Evolutionary conservation across 2,113 vertebrate species (phyloP), one percentile per base, ranked within the genome.

Genomic region (Lophura nycthemera): DNA sequence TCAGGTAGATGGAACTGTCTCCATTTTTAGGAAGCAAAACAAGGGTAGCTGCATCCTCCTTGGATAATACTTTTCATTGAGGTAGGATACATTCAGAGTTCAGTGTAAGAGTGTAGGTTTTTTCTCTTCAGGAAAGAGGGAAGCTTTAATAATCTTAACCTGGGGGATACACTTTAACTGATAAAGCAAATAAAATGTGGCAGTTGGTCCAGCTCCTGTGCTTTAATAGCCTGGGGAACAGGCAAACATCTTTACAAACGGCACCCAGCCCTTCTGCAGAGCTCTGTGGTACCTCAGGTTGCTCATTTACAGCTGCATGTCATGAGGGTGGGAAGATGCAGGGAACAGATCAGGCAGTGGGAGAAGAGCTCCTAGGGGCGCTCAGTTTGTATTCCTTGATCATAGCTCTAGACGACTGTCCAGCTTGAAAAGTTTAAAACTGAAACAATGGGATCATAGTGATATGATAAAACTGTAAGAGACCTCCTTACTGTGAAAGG

Each of bases 261-360:
- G 34, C 25, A 61, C 38, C n/a, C 25, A 52, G 42, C n/a, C 36
- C 40, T 82, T 94, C 52, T 24, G 30, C 43, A 64, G 27, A 56
- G 47, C 36, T 69, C 8, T 65, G 0, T 61, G 48, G n/a, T 79
- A 0, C 0, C 12, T 47, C 47, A 47, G 27, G 24, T 32, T 79
- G 34, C 30, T 88, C 61, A 69, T 90, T 89, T 84, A 42, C 71
- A 48, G 8, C 48, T 61, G 3, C 1, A 3, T 69, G 36, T 77
- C 67, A 59, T 50, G 73, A 20, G 14, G 9, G 48, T 80, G 25
- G 60, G 54, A 86, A 84, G 25, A 57, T 38, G 25, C 21, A 54
- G 69, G 45, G 34, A 76, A 50, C 8, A 73, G 18, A 57, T 75
- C 61, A 69, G 47, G 24, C 12, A 19, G 3, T 27, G 21, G 32